A percentile compares a stretch with the other conserved stretches of the same genome.
phyloP scores from a whole-genome alignment of 2,113 vertebrate genomes.

The Hymenochirus boettgeri region DNA sequence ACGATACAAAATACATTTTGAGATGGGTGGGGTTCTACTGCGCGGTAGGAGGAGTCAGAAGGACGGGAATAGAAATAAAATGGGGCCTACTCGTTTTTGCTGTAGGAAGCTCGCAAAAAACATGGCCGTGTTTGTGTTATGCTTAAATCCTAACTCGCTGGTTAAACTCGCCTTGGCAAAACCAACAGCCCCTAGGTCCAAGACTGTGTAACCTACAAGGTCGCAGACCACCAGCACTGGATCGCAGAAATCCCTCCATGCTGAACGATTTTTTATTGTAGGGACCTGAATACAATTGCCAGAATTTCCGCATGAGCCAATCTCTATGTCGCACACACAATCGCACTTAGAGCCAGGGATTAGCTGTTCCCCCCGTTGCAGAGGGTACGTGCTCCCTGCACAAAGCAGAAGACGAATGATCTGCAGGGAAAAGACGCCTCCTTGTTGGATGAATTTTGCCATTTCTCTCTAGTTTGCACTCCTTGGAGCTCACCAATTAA shows the following conservation, averaged over 20 bases:
- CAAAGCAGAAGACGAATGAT: slow-evolving; percentile 28
- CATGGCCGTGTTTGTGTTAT: no score
- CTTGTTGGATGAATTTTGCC: slow-evolving; percentile 22
- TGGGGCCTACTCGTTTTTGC: no score
- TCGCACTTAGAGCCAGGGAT: slow-evolving; percentile 21
- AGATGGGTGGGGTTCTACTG: no score
- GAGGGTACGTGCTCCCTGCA: slow-evolving; percentile 24
- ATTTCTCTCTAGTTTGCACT: slow-evolving; percentile 30
- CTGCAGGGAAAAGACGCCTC: slow-evolving; percentile 22
- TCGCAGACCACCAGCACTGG: neutral
- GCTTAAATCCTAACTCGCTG: no score
- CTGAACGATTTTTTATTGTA: neutral
- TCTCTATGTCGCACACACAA: neutral
- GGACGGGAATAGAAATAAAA: no score
- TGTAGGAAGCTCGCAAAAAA: no score
- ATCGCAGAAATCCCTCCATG: neutral
- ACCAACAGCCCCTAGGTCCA: neutral
- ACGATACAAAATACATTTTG: no score
- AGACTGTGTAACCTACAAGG: neutral
- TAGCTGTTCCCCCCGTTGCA: slow-evolving; percentile 36
- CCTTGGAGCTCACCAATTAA: slow-evolving; percentile 36
- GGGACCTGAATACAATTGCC: slow-evolving; percentile 18
- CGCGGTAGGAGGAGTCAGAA: no score
- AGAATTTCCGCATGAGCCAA: neutral
- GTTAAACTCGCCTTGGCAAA: no score